phyloP scores from a whole-genome alignment of 1,140 invertebrate genomes.

The Atta colombica region DNA sequence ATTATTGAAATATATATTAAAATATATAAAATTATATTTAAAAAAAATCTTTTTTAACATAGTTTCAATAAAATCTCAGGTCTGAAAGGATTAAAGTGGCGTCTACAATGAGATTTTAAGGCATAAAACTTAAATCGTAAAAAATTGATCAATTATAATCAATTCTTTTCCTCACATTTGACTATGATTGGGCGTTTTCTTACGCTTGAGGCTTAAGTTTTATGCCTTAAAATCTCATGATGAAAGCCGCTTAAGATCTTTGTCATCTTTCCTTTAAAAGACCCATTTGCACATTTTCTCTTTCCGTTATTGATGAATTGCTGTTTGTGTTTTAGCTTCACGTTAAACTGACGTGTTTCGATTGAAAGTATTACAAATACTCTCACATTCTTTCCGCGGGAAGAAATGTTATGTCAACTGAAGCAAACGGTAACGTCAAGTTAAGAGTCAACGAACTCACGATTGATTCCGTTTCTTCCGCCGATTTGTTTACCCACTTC shows the following conservation, averaged over 20 bases:
- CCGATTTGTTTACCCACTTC: constrained; percentile 53
- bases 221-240: too few species aligned
- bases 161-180: too few species aligned
- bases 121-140: too few species aligned
- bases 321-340: background rate
- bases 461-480: constrained; percentile 38
- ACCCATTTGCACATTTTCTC: background rate
- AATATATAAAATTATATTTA: too few species aligned
- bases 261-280: background rate
- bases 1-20: too few species aligned
- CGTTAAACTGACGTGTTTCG: background rate
- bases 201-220: too few species aligned
- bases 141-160: too few species aligned
- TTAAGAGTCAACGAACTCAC: constrained; percentile 38
- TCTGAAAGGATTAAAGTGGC: too few species aligned
- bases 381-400: background rate
- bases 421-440: constrained; percentile 13
- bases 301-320: background rate
- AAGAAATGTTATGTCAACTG: constrained; percentile 1
- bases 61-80: too few species aligned
- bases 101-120: too few species aligned
- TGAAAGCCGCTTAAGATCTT: background rate
- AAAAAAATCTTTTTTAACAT: too few species aligned
- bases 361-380: constrained; percentile 1
- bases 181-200: too few species aligned